Evolutionary conservation across 2,113 vertebrate genomes (phyloP).

Genomic region (Progne subis): DNA sequence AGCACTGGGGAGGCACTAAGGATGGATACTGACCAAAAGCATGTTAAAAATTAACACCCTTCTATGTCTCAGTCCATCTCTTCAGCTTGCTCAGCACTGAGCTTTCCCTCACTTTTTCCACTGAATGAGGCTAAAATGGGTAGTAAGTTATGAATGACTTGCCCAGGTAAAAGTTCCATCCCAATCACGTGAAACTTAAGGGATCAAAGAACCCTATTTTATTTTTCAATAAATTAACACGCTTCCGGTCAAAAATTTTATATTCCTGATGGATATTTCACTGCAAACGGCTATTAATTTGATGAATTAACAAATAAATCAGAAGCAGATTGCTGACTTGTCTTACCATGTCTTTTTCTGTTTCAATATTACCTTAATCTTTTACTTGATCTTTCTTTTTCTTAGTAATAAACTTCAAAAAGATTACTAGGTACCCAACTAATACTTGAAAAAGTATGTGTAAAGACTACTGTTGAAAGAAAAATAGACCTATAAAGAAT

Average conservation of each 20-base stretch:
- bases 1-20: not conserved
- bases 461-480: not conserved
- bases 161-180: not conserved
- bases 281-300: not conserved
- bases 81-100: not conserved
- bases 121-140: not conserved
- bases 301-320: not conserved
- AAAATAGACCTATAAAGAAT: not conserved
- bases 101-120: not conserved
- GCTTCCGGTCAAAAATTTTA: not conserved
- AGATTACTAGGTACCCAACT: not conserved
- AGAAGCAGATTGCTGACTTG: not conserved
- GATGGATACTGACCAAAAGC: not conserved
- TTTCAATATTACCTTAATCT: not conserved
- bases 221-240: not conserved
- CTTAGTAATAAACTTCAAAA: not conserved
- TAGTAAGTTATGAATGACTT: not conserved
- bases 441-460: not conserved
- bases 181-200: not conserved
- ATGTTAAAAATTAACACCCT: not conserved
- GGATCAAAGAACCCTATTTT: not conserved
- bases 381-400: not conserved
- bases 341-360: not conserved
- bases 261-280: not conserved
- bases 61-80: not conserved